A percentile compares a stretch with the other conserved stretches of the same genome.
Evolutionary conservation across 2,113 vertebrate species (phyloP).

Genomic region (Jaculus jaculus): DNA sequence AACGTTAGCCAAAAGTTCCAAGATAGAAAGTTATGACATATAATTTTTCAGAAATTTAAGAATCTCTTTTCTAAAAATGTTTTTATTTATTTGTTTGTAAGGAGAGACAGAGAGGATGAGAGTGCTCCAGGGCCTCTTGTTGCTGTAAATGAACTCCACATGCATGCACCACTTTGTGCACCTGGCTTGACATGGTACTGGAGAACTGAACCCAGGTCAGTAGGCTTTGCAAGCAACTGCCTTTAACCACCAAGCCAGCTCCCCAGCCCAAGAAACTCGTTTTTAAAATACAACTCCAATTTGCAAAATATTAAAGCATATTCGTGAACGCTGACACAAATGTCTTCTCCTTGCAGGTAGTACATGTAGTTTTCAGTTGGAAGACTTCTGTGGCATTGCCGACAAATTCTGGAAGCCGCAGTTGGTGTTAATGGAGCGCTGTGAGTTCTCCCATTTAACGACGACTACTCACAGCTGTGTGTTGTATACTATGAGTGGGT

Average conservation of each 20-base stretch:
- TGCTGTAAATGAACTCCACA: no score
- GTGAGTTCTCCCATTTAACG: neutral
- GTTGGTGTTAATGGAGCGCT: neutral
- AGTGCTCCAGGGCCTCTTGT: no score
- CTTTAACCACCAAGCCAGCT: no score
- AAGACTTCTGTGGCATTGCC: neutral
- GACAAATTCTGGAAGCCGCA: neutral
- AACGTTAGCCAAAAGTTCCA: neutral
- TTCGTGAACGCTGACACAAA: conserved; percentile 8
- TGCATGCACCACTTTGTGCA: no score
- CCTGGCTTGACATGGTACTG: no score
- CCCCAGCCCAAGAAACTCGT: neutral
- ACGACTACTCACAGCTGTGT: neutral
- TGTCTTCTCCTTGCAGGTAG: conserved; percentile 43
- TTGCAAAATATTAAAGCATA: conserved; percentile 36
- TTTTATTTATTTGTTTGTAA: no score
- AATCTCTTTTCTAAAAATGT: neutral
- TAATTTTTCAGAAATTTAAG: conserved; percentile 15
- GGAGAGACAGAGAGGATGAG: no score
- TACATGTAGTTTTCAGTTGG: neutral
- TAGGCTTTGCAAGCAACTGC: no score
- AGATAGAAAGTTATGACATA: neutral
- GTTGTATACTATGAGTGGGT: neutral
- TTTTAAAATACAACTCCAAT: neutral
- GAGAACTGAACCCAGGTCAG: no score